phyloP scores from a whole-genome alignment of 2,888 invertebrate species.

The Conops quadrifasciatus region DNA sequence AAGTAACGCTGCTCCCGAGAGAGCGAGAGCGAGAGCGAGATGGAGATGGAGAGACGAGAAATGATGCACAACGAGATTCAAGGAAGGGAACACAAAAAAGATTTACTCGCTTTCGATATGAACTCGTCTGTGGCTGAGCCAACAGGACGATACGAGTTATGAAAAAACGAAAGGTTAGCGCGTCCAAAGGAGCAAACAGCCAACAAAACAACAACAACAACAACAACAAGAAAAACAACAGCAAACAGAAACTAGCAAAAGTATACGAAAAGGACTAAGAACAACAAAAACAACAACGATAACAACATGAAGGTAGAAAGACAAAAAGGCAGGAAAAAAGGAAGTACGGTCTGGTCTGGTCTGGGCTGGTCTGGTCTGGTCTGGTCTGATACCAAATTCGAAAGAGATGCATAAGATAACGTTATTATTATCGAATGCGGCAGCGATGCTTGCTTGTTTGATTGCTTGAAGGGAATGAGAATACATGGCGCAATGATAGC shows the following conservation, averaged over 20 bases:
- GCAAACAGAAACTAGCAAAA: too few relatives aligned
- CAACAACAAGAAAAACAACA: too few relatives aligned
- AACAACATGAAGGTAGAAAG: neutral
- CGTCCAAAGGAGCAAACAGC: too few relatives aligned
- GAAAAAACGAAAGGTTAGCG: too few relatives aligned
- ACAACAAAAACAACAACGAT: neutral
- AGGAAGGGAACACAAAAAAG: neutral
- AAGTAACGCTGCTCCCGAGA: slow-evolving; percentile 27
- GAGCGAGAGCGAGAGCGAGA: neutral
- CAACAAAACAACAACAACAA: too few relatives aligned
- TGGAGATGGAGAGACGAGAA: neutral
- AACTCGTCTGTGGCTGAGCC: slow-evolving; percentile 19
- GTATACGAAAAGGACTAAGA: too few relatives aligned
- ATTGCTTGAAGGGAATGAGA: neutral
- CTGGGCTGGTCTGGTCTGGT: too few relatives aligned
- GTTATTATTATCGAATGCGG: slow-evolving; percentile 29
- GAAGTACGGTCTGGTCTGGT: too few relatives aligned
- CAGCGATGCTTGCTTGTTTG: slow-evolving; percentile 16
- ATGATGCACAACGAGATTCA: neutral
- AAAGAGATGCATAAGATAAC: slow-evolving; percentile 20
- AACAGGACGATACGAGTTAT: slow-evolving; percentile 9
- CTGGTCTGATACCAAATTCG: too few relatives aligned
- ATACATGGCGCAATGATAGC: neutral
- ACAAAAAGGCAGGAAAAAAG: neutral
- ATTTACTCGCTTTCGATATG: slow-evolving; percentile 25